These are phyloP conservation scores for Zapornia atra DNA, from an alignment of 2,113 vertebrate species.

Conservation along the genomic window DNA sequence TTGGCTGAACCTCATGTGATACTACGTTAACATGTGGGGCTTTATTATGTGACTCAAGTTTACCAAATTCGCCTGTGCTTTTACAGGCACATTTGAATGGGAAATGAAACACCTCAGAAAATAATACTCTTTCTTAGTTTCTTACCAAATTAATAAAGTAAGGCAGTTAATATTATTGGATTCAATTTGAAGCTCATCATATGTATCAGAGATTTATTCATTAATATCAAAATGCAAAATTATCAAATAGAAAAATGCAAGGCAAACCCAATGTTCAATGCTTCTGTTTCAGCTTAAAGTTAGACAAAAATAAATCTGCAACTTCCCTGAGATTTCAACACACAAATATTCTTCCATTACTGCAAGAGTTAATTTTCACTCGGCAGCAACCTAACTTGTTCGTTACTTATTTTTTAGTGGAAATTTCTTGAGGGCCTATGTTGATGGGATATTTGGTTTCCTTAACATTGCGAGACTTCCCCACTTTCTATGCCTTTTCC, in stretches of 20 bases:
- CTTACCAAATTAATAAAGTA: neutral
- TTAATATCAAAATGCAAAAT: neutral
- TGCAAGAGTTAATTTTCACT: neutral
- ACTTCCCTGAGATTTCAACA: neutral
- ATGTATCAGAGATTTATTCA: neutral
- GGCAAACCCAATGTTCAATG: neutral
- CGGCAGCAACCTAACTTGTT: neutral
- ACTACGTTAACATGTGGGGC: neutral
- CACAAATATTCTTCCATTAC: neutral
- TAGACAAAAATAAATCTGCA: neutral
- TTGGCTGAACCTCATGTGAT: neutral
- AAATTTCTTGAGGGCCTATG: neutral
- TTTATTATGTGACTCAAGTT: neutral
- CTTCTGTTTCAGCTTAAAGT: neutral
- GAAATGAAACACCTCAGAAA: neutral
- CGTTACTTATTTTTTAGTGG: neutral
- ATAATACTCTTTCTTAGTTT: neutral
- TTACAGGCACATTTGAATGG: neutral
- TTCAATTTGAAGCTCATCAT: neutral
- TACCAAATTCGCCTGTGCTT: neutral
- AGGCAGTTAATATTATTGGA: neutral
- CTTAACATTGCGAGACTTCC: neutral
- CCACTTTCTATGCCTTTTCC: neutral
- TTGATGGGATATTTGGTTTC: neutral
- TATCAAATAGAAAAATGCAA: neutral